phyloP scores from a whole-genome alignment of 2,113 vertebrate genomes.

The Megaceryle torquata region DNA sequence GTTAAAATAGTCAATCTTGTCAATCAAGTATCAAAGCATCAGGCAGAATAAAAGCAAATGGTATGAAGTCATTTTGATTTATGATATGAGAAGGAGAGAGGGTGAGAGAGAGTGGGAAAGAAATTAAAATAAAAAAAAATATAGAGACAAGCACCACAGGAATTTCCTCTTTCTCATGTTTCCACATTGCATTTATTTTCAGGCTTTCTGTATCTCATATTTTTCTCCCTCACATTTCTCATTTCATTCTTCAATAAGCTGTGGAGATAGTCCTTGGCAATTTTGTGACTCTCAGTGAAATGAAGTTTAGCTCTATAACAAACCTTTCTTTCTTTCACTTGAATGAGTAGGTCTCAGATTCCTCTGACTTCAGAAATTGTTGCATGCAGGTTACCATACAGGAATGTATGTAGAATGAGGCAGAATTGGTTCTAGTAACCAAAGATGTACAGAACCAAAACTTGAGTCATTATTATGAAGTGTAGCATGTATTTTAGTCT shows the following conservation, averaged over 20 bases:
- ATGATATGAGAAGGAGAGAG: background rate
- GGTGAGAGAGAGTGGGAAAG: background rate
- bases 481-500: background rate
- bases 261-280: background rate
- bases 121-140: background rate
- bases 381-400: background rate
- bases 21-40: background rate
- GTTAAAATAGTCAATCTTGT: background rate
- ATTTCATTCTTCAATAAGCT: slow-evolving; percentile 35
- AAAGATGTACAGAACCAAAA: background rate
- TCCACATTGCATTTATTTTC: slow-evolving; percentile 16
- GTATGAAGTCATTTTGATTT: slow-evolving; percentile 4
- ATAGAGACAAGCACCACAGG: background rate
- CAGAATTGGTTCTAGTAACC: background rate
- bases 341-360: background rate
- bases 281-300: background rate
- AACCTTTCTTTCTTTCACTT: background rate
- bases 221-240: background rate
- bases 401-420: background rate
- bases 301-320: background rate
- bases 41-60: background rate
- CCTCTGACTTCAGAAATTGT: background rate
- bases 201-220: background rate
- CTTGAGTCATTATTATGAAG: background rate
- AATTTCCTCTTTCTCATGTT: slow-evolving; percentile 4